Conservation (phyloP, 2,888 invertebrate species). For the Chloroclystis v-ata region DNA sequence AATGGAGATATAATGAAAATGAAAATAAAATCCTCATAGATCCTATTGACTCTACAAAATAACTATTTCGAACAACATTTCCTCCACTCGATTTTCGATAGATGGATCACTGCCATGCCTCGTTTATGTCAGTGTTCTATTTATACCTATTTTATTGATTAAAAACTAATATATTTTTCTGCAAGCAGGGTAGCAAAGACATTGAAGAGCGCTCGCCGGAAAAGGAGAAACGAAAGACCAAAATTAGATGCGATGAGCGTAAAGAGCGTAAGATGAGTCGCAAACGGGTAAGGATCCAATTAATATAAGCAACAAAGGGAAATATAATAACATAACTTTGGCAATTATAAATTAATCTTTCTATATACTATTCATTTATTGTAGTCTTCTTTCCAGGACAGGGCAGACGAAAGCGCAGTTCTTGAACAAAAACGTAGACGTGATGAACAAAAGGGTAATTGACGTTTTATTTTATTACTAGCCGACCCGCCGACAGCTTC, state of each 20-base stretch:
- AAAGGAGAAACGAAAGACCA: constrained; percentile 86
- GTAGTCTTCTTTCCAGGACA: constrained; percentile 74
- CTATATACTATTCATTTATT: background rate
- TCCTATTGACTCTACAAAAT: constrained; percentile 10
- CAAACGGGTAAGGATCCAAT: constrained; percentile 80
- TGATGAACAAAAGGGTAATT: constrained; percentile 86
- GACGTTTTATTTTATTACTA: background rate
- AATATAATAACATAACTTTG: background rate
- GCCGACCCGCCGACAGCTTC: too few species aligned
- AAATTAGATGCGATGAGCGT: constrained; percentile 74
- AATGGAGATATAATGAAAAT: too few species aligned
- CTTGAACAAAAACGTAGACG: constrained; percentile 87
- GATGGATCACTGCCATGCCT: too few species aligned
- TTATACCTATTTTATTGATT: background rate
- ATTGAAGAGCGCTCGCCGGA: constrained; percentile 80
- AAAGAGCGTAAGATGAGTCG: constrained; percentile 89
- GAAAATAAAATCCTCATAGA: background rate
- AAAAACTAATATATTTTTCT: constrained; percentile 26
- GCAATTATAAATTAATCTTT: too few species aligned
- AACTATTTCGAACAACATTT: too few species aligned
- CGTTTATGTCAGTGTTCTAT: too few species aligned
- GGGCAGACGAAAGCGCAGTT: constrained; percentile 82
- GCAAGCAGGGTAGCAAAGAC: constrained; percentile 76
- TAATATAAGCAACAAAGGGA: background rate
- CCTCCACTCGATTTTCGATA: too few species aligned